These are phyloP conservation scores for Mantis religiosa DNA, from an alignment of 2,888 invertebrate species.

Conservation along the genomic window DNA sequence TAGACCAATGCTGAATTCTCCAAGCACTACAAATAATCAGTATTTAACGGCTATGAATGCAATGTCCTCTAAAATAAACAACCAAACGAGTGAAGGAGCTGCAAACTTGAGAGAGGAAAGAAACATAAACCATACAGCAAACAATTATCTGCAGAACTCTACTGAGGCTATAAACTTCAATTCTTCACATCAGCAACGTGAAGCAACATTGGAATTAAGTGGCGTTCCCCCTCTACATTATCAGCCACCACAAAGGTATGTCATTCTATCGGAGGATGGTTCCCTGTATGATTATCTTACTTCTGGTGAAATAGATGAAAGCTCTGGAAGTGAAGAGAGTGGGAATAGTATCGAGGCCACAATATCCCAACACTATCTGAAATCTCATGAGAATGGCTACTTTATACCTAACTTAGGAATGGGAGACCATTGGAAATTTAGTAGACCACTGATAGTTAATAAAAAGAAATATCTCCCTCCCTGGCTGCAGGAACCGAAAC, in stretches of 20 bases:
- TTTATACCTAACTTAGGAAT: background rate
- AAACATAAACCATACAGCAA: background rate
- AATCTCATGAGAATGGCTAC: background rate
- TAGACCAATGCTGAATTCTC: background rate
- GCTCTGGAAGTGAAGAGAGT: background rate
- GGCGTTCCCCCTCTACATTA: background rate
- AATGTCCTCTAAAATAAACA: background rate
- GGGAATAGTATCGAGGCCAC: background rate
- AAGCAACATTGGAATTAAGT: background rate
- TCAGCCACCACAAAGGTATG: background rate
- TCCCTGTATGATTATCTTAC: background rate
- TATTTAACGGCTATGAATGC: background rate
- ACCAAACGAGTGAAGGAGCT: background rate
- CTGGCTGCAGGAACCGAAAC: background rate
- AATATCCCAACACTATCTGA: background rate
- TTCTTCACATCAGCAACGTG: background rate
- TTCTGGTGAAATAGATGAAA: background rate
- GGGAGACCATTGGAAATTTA: background rate
- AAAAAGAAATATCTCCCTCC: background rate
- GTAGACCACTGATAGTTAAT: background rate
- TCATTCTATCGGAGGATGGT: background rate
- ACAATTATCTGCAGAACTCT: background rate
- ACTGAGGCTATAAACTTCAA: background rate
- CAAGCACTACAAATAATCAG: background rate
- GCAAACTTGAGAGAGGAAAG: background rate